phyloP scores from a whole-genome alignment of 2,888 invertebrate species.

The Flexamia atlantica region DNA sequence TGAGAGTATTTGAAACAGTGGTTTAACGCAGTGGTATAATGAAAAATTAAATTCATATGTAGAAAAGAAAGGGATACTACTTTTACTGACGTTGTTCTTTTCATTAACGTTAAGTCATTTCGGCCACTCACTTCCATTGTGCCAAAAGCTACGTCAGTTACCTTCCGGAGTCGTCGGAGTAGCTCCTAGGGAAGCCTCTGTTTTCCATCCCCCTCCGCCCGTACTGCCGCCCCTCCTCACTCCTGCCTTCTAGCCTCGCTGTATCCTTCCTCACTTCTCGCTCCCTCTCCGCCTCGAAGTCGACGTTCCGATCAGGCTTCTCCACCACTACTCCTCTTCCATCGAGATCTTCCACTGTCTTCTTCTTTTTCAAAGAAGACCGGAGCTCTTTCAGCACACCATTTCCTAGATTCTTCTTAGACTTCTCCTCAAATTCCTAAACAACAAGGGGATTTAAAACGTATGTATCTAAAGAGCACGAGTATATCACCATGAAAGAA shows the following conservation, averaged over 20 bases:
- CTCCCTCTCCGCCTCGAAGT: slow-evolving; percentile 56
- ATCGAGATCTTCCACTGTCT: slow-evolving; percentile 48
- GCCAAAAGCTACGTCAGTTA: too few species aligned
- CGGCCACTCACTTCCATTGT: too few species aligned
- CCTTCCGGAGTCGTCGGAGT: slow-evolving; percentile 52
- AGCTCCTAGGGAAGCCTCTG: slow-evolving; percentile 54
- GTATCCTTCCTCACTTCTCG: slow-evolving; percentile 24
- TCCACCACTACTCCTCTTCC: slow-evolving; percentile 38
- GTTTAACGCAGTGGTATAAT: too few species aligned
- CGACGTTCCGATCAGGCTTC: slow-evolving; percentile 52
- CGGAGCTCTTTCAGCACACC: slow-evolving; percentile 64
- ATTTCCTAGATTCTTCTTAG: slow-evolving; percentile 52
- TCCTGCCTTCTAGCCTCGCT: neutral
- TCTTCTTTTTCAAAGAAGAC: slow-evolving; percentile 66
- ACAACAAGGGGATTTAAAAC: neutral
- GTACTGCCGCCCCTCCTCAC: slow-evolving; percentile 47
- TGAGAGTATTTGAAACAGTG: too few species aligned
- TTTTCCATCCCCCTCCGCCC: slow-evolving; percentile 63
- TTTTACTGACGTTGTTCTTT: too few species aligned
- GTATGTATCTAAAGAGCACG: too few species aligned
- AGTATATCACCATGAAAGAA: too few species aligned
- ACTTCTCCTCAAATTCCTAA: slow-evolving; percentile 30
- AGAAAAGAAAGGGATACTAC: too few species aligned
- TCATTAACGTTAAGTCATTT: too few species aligned
- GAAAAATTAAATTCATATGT: too few species aligned